These are phyloP conservation scores for Branchellion lobata DNA, from an alignment of 2,888 invertebrate species.

Conservation along the genomic window DNA sequence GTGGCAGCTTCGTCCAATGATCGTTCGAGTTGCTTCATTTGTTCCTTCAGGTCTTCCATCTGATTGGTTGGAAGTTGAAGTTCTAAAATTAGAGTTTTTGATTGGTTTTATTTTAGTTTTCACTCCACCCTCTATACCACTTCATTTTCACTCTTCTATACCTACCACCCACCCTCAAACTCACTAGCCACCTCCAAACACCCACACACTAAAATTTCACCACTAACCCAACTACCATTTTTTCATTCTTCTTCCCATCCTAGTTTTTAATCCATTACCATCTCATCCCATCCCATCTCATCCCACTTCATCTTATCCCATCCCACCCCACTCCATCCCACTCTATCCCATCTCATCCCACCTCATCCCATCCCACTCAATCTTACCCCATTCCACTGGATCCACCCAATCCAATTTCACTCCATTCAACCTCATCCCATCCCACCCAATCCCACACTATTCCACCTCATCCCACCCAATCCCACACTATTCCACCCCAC, in stretches of 20 bases:
- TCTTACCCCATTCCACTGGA: not conserved
- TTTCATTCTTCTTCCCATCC: no score
- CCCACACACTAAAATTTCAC: no score
- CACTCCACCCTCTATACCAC: no score
- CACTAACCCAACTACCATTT: no score
- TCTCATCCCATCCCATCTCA: not conserved
- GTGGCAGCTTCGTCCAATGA: slow-evolving; percentile 55
- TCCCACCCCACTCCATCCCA: not conserved
- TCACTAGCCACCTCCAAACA: no score
- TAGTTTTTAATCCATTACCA: not conserved
- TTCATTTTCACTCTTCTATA: no score
- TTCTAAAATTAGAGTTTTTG: no score
- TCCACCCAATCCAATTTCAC: not conserved
- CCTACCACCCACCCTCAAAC: no score
- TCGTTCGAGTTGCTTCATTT: slow-evolving; percentile 54
- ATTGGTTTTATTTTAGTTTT: no score
- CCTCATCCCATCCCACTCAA: not conserved
- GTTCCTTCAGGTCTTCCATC: slow-evolving; percentile 37
- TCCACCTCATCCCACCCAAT: not conserved
- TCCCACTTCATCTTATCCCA: not conserved
- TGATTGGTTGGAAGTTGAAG: not conserved
- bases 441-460: slow-evolving; percentile 1
- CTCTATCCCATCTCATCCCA: not conserved
- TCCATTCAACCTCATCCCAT: not conserved
- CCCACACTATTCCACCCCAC: not conserved